Conservation (phyloP, 2,888 invertebrate genomes). For the Gibbula magus region DNA sequence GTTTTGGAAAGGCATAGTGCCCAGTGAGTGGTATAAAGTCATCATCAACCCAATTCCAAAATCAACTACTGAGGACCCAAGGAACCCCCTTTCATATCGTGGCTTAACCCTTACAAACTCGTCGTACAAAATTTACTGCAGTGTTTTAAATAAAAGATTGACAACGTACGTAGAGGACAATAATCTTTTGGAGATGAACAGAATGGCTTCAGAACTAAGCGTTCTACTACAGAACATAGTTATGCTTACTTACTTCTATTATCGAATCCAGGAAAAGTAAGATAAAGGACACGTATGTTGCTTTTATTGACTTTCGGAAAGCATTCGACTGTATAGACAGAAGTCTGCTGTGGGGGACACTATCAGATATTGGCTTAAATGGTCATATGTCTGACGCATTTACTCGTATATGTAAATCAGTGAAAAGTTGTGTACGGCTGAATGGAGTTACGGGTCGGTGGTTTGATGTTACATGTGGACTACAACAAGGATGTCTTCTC, state of each 20-base stretch:
- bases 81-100: too few relatives aligned
- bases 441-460: too few relatives aligned
- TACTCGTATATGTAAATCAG: not conserved
- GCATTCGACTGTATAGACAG: not conserved
- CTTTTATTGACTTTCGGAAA: slow-evolving; percentile 27
- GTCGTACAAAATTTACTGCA: too few relatives aligned
- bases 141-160: too few relatives aligned
- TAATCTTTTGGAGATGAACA: not conserved
- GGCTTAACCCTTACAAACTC: too few relatives aligned
- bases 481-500: not conserved
- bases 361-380: not conserved
- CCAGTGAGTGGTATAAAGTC: too few relatives aligned
- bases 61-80: too few relatives aligned
- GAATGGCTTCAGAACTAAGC: not conserved
- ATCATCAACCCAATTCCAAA: too few relatives aligned
- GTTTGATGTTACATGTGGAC: too few relatives aligned
- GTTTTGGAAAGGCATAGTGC: too few relatives aligned
- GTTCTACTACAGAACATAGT: not conserved
- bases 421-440: not conserved
- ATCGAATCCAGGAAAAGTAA: slow-evolving; percentile 23
- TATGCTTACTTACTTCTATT: not conserved
- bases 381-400: slow-evolving; percentile 19
- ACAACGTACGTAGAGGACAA: not conserved
- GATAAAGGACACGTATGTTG: not conserved
- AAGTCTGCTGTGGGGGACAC: not conserved